A percentile compares a stretch with the other conserved stretches of the same genome.
Conservation (phyloP, 2,797 vertebrate genomes). For the Gymnopithys bicolor region DNA sequence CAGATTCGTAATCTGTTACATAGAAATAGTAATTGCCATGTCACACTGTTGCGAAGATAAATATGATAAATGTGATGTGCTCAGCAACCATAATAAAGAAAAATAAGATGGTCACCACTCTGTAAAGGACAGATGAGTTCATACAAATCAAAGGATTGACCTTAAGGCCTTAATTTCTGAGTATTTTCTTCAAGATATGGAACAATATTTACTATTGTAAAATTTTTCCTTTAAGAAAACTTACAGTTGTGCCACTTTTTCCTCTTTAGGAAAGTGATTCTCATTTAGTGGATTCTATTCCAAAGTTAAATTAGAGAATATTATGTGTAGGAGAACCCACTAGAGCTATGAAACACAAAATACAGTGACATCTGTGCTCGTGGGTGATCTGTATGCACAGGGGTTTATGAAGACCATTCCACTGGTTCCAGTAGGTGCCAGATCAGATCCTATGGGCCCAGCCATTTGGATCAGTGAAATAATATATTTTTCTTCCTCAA, state of each 20-base stretch:
- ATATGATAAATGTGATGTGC: not conserved
- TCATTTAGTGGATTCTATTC: not conserved
- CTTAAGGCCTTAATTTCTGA: not conserved
- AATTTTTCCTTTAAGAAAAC: not conserved
- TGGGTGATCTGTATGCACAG: fast-evolving
- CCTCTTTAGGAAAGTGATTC: not conserved
- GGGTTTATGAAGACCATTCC: not conserved
- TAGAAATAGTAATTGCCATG: not conserved
- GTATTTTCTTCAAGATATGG: not conserved
- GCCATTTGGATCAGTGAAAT: not conserved
- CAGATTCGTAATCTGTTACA: not conserved
- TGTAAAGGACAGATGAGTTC: not conserved
- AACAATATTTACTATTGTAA: not conserved
- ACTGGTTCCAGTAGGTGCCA: not conserved
- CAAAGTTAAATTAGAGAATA: not conserved
- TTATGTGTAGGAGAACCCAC: not conserved
- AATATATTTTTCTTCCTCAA: not conserved
- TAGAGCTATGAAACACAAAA: not conserved
- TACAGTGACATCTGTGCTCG: fast-evolving
- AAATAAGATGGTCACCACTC: not conserved
- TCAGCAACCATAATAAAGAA: not conserved
- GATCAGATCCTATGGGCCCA: not conserved
- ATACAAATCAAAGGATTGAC: not conserved
- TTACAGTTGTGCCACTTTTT: not conserved
- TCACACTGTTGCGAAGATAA: not conserved